A percentile compares a stretch with the other conserved stretches of the same genome.
Evolutionary conservation across 2,113 vertebrate species (phyloP).

Genomic region (Tyto alba): DNA sequence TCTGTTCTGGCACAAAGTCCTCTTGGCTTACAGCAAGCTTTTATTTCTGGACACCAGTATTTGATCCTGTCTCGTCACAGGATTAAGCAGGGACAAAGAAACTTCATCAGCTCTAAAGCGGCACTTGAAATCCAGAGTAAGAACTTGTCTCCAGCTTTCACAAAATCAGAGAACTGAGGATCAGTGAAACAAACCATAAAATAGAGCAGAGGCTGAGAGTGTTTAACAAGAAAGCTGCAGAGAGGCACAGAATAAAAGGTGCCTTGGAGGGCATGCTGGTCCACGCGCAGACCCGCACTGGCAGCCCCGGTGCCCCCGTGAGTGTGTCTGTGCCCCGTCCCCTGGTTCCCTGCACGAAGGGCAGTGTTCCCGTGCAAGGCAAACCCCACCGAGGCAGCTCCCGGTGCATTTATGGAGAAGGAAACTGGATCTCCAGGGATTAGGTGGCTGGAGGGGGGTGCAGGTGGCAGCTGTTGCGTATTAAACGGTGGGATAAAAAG

Average conservation of each 20-base stretch:
- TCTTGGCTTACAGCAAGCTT: background rate
- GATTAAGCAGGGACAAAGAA: background rate
- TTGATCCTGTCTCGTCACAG: background rate
- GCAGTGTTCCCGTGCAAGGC: background rate
- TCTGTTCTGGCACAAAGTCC: too few relatives aligned
- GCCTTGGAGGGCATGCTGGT: background rate
- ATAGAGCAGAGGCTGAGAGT: background rate
- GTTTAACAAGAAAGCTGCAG: background rate
- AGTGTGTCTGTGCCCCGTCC: fast-evolving
- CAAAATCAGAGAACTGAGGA: background rate
- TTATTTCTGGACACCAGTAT: background rate
- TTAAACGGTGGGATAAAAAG: background rate
- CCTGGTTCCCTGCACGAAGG: fast-evolving
- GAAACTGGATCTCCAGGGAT: background rate
- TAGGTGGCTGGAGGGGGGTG: background rate
- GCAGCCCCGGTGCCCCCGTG: fast-evolving
- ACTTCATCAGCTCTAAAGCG: background rate
- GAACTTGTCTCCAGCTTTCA: background rate
- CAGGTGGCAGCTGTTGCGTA: background rate
- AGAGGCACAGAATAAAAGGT: fast-evolving
- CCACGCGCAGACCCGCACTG: background rate
- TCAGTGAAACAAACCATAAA: background rate
- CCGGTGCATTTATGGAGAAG: background rate
- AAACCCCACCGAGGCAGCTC: background rate
- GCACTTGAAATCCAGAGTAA: background rate